Base-by-base conservation (phyloP, 1,140 invertebrate genomes). In the Phthorimaea operculella region DNA sequence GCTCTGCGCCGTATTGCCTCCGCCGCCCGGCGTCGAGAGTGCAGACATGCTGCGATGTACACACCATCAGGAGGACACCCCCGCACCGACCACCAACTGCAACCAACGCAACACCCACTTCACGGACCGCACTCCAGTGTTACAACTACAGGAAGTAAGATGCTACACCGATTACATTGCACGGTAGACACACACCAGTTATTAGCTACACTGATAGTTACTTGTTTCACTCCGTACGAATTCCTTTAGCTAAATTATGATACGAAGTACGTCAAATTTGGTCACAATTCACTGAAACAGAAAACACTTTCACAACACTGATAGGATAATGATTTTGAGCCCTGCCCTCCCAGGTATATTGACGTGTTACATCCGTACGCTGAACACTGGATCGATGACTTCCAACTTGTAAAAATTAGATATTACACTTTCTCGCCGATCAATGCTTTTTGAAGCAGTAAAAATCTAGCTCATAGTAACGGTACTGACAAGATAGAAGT, bases 21-120 rank as follows among this genome's bases (percentile, higher is more conserved):
- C 85, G 83, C 85, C 84, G 81, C 82, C 77, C 78, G 85, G 82
- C 84, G 85, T 83, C 70, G 85, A 86, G 80, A 87, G 82, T 85
- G 85, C 85, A 86, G 85, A 87, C 85, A 87, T 87, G 85, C 84
- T 86, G 85, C 85, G 81, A 85, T 81, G 76, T 82, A 85, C 79
- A 83, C 85, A 87, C 84, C 85, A 87, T 86, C 83, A 87, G 84
- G 83, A 83, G 83, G 70, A 78, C 73, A 83, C 79, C 84, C 81
- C 79, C 85, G 64, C 75, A 74, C 76, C 67, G 74, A 83, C 81
- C 80, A 83, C 74, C 76, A 79, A 77, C 82, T 82, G 77, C 68
- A 83, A 85, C 61, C 66, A 76, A 67, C 60, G 62, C 59, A 76
- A 69, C 57, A 34, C 9, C 56, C 62, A 64, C 63, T 70, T 56